Percentiles rank a stretch among this genome's conserved stretches.
phyloP scores from a whole-genome alignment of 1,140 invertebrate species.

The Tribolium castaneum region DNA sequence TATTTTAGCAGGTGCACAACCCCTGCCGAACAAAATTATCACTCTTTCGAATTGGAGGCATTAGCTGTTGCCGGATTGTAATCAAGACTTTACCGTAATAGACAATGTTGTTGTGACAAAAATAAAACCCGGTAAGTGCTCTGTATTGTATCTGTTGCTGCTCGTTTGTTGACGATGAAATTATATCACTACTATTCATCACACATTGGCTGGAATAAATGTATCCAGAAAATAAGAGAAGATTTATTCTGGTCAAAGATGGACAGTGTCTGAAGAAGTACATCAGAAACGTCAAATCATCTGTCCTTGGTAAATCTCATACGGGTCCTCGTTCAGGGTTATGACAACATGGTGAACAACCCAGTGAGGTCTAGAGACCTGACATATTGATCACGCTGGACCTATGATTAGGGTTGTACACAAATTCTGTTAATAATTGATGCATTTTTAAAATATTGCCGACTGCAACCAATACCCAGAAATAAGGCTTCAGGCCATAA shows the following conservation, averaged over 20 bases:
- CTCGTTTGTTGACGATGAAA: neutral
- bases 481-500: too few species aligned
- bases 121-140: neutral
- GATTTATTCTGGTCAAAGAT: constrained; percentile 27
- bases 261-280: constrained; percentile 29
- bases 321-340: neutral
- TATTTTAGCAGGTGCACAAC: too few species aligned
- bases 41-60: too few species aligned
- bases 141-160: neutral
- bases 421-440: neutral
- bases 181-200: neutral
- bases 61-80: too few species aligned
- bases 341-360: neutral
- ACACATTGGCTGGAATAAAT: neutral
- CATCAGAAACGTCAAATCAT: neutral
- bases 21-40: too few species aligned
- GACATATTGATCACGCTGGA: neutral
- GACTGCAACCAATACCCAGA: neutral
- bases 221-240: neutral
- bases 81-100: too few species aligned
- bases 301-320: too few species aligned
- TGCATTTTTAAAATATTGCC: neutral
- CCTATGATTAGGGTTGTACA: neutral
- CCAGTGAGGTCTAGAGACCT: neutral
- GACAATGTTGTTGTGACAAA: too few species aligned